These are phyloP conservation scores for Caenorhabditis panamensis DNA, from an alignment of 2,888 invertebrate genomes.

Conservation along the genomic window DNA sequence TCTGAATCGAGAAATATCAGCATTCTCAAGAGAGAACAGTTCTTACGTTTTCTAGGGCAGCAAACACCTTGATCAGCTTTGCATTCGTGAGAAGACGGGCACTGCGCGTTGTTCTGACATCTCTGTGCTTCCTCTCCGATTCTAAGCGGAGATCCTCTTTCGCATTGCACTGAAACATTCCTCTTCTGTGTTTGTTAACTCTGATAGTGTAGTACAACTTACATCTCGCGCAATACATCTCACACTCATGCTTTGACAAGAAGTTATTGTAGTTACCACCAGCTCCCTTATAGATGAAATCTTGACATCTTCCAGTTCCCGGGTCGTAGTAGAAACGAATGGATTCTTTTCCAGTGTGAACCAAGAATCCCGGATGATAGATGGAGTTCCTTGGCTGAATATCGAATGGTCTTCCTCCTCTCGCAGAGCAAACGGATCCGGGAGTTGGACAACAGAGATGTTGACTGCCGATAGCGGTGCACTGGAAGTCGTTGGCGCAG, in stretches of 20 bases:
- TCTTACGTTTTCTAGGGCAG: slow-evolving; percentile 79
- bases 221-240: slow-evolving; percentile 80
- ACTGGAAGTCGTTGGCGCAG: slow-evolving; percentile 79
- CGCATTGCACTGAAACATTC: too few relatives aligned
- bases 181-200: too few relatives aligned
- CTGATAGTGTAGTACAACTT: too few relatives aligned
- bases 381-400: slow-evolving; percentile 72
- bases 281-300: slow-evolving; percentile 80
- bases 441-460: slow-evolving; percentile 80
- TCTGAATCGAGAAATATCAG: slow-evolving; percentile 73
- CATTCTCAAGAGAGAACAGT: background rate
- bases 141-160: slow-evolving; percentile 76
- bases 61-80: slow-evolving; percentile 80
- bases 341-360: slow-evolving; percentile 77
- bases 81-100: slow-evolving; percentile 80
- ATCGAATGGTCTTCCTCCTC: slow-evolving; percentile 77
- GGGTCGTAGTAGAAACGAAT: slow-evolving; percentile 79
- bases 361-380: slow-evolving; percentile 76
- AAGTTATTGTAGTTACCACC: slow-evolving; percentile 81
- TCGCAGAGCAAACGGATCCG: slow-evolving; percentile 74
- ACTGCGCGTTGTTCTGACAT: slow-evolving; percentile 78
- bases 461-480: slow-evolving; percentile 79
- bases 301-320: slow-evolving; percentile 79
- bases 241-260: slow-evolving; percentile 78
- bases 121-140: slow-evolving; percentile 78